These are phyloP conservation scores for Pogonomyrmex barbatus DNA, from an alignment of 1,140 invertebrate species.

Conservation along the genomic window DNA sequence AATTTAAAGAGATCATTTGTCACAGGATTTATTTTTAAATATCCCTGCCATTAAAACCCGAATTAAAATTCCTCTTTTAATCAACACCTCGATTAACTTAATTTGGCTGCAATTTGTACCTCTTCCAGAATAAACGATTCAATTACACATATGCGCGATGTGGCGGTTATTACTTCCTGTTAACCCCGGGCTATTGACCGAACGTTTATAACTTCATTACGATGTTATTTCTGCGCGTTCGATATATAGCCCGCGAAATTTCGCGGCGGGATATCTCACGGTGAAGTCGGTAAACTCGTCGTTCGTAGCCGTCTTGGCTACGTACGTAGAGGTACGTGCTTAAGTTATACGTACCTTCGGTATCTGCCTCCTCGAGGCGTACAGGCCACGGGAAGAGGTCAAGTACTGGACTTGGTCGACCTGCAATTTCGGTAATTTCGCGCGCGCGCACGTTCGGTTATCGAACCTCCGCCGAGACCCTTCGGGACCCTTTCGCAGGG, in stretches of 20 bases:
- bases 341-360: not conserved
- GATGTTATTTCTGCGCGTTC: slow-evolving; percentile 40
- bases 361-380: slow-evolving; percentile 34
- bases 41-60: not conserved
- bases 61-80: slow-evolving; percentile 12
- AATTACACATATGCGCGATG: not conserved
- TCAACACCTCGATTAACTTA: not conserved
- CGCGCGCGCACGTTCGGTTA: slow-evolving; percentile 67
- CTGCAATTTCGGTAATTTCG: slow-evolving; percentile 78
- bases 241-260: slow-evolving; percentile 34
- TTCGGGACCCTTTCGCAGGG: slow-evolving; percentile 51
- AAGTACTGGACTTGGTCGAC: slow-evolving; percentile 62
- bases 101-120: not conserved
- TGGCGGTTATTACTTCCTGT: slow-evolving; percentile 12
- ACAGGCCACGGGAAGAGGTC: slow-evolving; percentile 67
- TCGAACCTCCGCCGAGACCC: slow-evolving; percentile 65
- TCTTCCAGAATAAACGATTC: slow-evolving; percentile 29
- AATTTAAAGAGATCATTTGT: not conserved
- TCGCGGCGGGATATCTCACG: slow-evolving; percentile 64
- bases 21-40: not conserved
- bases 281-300: slow-evolving; percentile 43
- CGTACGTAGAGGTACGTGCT: slow-evolving; percentile 1
- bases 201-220: slow-evolving; percentile 34
- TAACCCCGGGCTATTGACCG: slow-evolving; percentile 52
- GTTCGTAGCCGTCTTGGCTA: not conserved